These are phyloP conservation scores for Todiramphus chloris DNA, from an alignment of 2,113 vertebrate species.

Conservation along the genomic window DNA sequence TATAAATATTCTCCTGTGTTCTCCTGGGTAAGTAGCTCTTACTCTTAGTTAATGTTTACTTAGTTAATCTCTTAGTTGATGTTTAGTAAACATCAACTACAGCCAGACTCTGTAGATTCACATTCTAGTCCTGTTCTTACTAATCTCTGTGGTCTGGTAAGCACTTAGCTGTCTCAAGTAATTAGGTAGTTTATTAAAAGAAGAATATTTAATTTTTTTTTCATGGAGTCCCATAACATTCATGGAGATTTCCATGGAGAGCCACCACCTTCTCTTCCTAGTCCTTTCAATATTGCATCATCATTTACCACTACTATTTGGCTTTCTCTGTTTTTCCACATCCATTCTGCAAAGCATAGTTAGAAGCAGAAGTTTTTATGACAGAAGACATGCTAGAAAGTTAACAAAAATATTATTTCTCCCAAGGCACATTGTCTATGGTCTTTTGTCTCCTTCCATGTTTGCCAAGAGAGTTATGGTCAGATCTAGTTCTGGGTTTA, in stretches of 20 bases:
- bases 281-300: not conserved
- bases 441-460: not conserved
- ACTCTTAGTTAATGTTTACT: no score
- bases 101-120: not conserved
- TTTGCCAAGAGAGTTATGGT: not conserved
- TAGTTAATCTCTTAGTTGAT: no score
- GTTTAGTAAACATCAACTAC: not conserved
- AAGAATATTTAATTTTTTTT: not conserved
- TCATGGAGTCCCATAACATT: not conserved
- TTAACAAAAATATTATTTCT: not conserved
- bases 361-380: not conserved
- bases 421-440: not conserved
- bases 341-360: not conserved
- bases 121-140: not conserved
- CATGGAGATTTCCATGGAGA: not conserved
- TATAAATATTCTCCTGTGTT: not conserved
- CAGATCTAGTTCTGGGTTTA: not conserved
- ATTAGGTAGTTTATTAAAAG: not conserved
- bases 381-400: not conserved
- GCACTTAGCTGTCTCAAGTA: not conserved
- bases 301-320: not conserved
- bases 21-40: not conserved
- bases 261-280: not conserved
- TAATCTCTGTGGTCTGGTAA: not conserved
- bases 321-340: not conserved